Percentiles rank a stretch among this genome's conserved stretches.
These are phyloP conservation scores for Hippocampus comes DNA, from an alignment of 2,113 vertebrate species.

Conservation along the genomic window DNA sequence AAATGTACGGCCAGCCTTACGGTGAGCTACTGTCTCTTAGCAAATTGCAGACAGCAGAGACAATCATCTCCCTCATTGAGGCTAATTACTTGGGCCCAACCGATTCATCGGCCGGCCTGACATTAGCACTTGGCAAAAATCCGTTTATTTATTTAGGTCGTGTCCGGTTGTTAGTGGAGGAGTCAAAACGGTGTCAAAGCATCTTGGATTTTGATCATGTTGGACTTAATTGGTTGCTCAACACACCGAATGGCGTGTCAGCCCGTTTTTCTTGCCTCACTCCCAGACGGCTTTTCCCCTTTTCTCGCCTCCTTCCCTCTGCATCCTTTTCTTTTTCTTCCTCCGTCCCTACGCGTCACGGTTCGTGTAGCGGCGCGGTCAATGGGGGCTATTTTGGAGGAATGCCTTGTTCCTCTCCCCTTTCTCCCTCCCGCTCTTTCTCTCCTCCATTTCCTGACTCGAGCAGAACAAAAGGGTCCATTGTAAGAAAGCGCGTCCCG, in stretches of 20 bases:
- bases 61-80: too few species aligned
- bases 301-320: conserved; percentile 16
- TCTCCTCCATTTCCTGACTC: conserved; percentile 49
- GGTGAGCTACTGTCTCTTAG: too few species aligned
- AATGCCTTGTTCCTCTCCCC: conserved; percentile 12
- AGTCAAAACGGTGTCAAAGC: not conserved
- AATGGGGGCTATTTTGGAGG: conserved; percentile 40
- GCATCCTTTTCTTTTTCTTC: conserved; percentile 31
- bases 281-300: conserved; percentile 24
- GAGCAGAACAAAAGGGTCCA: conserved; percentile 62
- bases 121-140: too few species aligned
- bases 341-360: conserved; percentile 37
- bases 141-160: too few species aligned
- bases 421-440: conserved; percentile 10
- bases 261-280: not conserved
- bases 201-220: not conserved
- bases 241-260: not conserved
- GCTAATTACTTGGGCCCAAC: too few species aligned
- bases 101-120: too few species aligned
- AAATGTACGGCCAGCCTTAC: too few species aligned
- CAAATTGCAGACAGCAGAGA: too few species aligned
- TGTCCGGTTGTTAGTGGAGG: not conserved
- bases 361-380: conserved; percentile 33
- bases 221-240: not conserved
- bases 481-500: conserved; percentile 65